These are phyloP conservation scores for Lasioglossum baleicum DNA, from an alignment of 1,140 invertebrate genomes.

Conservation along the genomic window DNA sequence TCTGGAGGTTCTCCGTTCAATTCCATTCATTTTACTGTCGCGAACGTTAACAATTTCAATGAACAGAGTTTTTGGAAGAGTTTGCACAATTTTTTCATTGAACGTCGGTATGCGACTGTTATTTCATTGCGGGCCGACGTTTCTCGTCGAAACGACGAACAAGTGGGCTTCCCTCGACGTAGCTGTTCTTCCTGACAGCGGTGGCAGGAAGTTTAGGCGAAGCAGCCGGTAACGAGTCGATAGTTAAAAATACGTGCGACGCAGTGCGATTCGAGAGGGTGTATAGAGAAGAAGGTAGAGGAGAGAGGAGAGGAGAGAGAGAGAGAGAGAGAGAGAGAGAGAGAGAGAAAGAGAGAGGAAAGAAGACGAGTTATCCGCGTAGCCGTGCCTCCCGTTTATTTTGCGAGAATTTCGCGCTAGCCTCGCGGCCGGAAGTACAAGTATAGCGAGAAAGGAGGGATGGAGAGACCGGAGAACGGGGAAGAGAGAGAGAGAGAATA, in stretches of 20 bases:
- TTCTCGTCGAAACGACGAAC: slow-evolving; percentile 8
- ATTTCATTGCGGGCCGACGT: neutral
- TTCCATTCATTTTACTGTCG: too few relatives aligned
- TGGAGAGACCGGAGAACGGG: slow-evolving; percentile 46
- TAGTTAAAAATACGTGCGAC: slow-evolving; percentile 65
- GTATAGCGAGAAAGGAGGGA: slow-evolving; percentile 68
- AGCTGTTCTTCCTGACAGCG: slow-evolving; percentile 60
- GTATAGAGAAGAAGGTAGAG: neutral
- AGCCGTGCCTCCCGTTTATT: slow-evolving; percentile 62
- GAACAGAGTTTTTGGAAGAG: too few relatives aligned
- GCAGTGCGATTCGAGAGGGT: neutral
- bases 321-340: neutral
- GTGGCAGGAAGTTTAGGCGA: slow-evolving; percentile 70
- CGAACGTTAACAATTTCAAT: too few relatives aligned
- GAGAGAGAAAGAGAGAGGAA: neutral
- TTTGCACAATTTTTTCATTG: too few relatives aligned
- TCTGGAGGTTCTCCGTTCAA: too few relatives aligned
- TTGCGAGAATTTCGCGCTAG: slow-evolving; percentile 70
- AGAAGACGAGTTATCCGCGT: slow-evolving; percentile 12
- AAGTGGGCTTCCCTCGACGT: slow-evolving; percentile 42
- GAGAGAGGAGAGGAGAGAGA: slow-evolving; percentile 10
- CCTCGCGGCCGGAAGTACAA: slow-evolving; percentile 72
- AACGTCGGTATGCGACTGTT: too few relatives aligned
- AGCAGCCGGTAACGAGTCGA: slow-evolving; percentile 61
- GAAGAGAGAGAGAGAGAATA: slow-evolving; percentile 64